These are phyloP conservation scores for Cotesia vestalis DNA, from an alignment of 1,140 invertebrate species.

Conservation along the genomic window DNA sequence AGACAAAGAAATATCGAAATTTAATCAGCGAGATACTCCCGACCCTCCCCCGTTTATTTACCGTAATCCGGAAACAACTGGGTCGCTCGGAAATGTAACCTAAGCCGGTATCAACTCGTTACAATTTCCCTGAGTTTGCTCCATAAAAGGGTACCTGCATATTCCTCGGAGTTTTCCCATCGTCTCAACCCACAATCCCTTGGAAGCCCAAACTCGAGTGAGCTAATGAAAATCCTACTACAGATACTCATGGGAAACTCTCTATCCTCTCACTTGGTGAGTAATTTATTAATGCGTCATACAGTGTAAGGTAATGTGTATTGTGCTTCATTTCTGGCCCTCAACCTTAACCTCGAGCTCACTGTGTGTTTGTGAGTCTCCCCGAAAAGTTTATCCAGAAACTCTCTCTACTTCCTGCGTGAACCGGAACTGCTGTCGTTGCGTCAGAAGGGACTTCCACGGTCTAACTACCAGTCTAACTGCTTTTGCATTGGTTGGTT, in stretches of 20 bases:
- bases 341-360: too few species aligned
- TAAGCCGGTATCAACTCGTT: constrained; percentile 5
- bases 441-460: constrained; percentile 17
- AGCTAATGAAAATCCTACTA: constrained; percentile 29
- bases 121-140: background rate
- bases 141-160: constrained; percentile 4
- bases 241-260: constrained; percentile 23
- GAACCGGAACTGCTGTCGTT: constrained; percentile 30
- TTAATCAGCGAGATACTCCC: too few species aligned
- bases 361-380: background rate
- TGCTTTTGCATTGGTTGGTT: constrained; percentile 29
- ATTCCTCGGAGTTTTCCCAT: background rate
- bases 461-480: constrained; percentile 15
- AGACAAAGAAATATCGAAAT: background rate
- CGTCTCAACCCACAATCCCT: too few species aligned
- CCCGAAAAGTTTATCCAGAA: constrained; percentile 30
- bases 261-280: constrained; percentile 11
- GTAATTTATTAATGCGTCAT: constrained; percentile 31
- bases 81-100: constrained; percentile 10
- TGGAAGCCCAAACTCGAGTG: background rate
- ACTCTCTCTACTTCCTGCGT: constrained; percentile 31
- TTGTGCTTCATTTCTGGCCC: too few species aligned
- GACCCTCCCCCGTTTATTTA: too few species aligned
- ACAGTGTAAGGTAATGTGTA: background rate
- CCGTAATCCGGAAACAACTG: background rate